Evolutionary conservation across 2,888 invertebrate genomes (phyloP), one percentile per base, ranked within the genome.

Genomic region (Sinopyrophorus schimmeli): DNA sequence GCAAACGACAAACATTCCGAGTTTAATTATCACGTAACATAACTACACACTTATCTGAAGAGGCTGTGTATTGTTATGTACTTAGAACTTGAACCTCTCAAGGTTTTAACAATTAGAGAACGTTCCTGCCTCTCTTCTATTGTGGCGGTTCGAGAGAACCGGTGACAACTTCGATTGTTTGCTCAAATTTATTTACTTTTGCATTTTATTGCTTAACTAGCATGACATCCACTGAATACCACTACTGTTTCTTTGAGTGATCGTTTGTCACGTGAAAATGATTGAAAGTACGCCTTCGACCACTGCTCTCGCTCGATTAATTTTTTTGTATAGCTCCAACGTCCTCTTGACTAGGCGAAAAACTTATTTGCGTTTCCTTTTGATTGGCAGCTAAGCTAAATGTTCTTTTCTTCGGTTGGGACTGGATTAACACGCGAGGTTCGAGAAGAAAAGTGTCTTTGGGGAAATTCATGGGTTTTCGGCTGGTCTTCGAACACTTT

Each of bases 21-120:
- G 41, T 51, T 58, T 54, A 58, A 58, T 58, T 58, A 58, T 54
- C 58, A 58, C 58, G 47, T 58, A 50, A 55, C 54, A 50, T 43
- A 40, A 46, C 53, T 35, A 48, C 48, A 53, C 49, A 49, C 52
- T 52, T 28, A 41, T 47, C 42, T 49, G 43, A 40, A 42, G 47
- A 50, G 46, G 40, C 26, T 30, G 40, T 55, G 53, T 54, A 52
- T 58, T 54, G 54, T 55, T 55, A 56, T 55, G 55, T 58, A 54
- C 53, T 58, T 55, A 58, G 55, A 55, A 55, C 58, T 54, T 50
- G 52, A 53, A 49, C 34, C 49, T 49, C 39, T 58, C 55, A 58
- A 58, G 58, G 55, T 47, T 55, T 40, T 54, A 54, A 54, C 54
- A 54, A 54, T 54, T 54, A 54, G 54, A 54, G 49, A 48, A 21